Base-by-base conservation (phyloP, 2,888 invertebrate species). In the Auanema freiburgensis region DNA sequence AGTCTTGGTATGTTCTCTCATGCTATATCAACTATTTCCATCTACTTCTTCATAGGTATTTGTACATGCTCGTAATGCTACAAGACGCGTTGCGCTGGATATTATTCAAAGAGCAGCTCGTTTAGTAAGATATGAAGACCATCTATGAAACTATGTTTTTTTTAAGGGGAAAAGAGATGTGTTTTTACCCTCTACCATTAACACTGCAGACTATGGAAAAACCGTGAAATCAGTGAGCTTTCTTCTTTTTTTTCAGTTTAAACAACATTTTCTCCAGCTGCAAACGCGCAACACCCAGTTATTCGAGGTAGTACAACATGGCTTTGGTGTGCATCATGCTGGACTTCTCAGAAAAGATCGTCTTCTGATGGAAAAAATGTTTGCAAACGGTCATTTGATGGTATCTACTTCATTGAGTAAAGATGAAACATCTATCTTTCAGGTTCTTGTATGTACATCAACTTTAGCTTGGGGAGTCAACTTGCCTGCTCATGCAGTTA, bases 391-490 rank as follows among this genome's bases (percentile, higher is more conserved):
- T 0, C 88, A 90, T 69, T 89, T 94, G 65, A 91, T 70, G n/a
- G 66, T 66, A 11, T 12, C 18, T 49, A 40, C 23, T 1, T 56
- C 3, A 46, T 46, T 46, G 46, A 16, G 10, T n/a, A 3, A 46
- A 10, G 18, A 3, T 16, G 4, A 46, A n/a, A 33, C 40, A 5
- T 21, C 25, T 56, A 18, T 52, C 46, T 14, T 56, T 53, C 58
- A 66, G 40, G 93, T 88, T 12, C 86, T 99, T 1, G 91, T 94
- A 10, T 97, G 97, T 84, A 99, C 98, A 0, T 92, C 98, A 0
- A 99, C 98, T 0, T 87, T 99, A 40, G 98, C 98, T 25, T 99
- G 98, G 98, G 98, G 98, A 76, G 97, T 99, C 5, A 99, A 99
- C 87, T 88, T 99, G 71, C 98, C 98, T 0, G 98, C 98, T 0